A percentile compares a stretch with the other conserved stretches of the same genome.
Evolutionary conservation across 2,113 vertebrate species (phyloP).

Genomic region (Oreochromis aureus): DNA sequence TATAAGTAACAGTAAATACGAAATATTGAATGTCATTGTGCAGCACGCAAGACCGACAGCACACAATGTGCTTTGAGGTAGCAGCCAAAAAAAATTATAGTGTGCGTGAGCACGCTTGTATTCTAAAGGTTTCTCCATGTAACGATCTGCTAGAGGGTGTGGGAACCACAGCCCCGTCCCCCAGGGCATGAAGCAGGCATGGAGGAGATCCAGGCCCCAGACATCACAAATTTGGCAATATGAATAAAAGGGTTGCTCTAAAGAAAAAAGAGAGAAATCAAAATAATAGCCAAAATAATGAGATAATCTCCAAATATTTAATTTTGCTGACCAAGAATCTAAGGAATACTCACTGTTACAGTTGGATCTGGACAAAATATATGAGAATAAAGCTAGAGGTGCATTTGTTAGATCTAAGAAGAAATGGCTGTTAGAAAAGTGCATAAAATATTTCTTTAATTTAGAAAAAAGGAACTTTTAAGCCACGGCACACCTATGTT

Average conservation of each 20-base stretch:
- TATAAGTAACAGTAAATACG: not conserved
- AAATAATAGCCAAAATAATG: not conserved
- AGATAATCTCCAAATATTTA: not conserved
- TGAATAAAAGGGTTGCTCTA: not conserved
- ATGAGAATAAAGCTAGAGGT: not conserved
- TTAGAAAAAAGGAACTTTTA: not conserved
- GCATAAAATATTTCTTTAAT: not conserved
- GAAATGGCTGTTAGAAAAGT: not conserved
- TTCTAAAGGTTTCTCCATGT: not conserved
- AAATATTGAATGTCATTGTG: not conserved
- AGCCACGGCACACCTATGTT: not conserved
- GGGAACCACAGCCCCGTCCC: rapidly evolving
- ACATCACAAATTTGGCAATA: not conserved
- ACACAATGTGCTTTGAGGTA: not conserved
- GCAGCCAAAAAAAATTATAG: not conserved
- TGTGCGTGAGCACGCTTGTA: too few species aligned
- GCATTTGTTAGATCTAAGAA: not conserved
- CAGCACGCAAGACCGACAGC: not conserved
- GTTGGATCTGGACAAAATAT: not conserved
- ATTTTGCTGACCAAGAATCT: not conserved
- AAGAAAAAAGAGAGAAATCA: not conserved
- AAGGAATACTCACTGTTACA: not conserved
- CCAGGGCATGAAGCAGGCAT: not conserved
- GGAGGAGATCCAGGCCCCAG: not conserved
- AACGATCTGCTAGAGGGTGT: not conserved